Percentiles rank a stretch among this genome's conserved stretches.
Evolutionary conservation across 2,113 vertebrate genomes (phyloP).

Genomic region (Brevimyrus niger): DNA sequence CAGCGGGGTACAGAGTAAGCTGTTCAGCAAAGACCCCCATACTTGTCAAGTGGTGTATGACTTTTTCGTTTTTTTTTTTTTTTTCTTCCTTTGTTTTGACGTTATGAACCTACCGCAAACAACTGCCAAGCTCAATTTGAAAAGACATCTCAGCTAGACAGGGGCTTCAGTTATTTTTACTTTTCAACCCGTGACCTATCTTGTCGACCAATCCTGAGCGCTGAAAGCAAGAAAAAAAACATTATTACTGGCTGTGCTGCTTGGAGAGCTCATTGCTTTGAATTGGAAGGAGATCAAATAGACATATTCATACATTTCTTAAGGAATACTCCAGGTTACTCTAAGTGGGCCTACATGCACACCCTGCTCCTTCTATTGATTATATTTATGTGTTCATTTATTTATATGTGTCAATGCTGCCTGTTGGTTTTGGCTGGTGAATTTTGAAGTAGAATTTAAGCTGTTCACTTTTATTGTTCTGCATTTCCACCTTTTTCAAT

Average conservation of each 20-base stretch:
- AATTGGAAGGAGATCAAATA: not conserved
- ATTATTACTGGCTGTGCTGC: not conserved
- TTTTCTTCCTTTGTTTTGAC: constrained; percentile 26
- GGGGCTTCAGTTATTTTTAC: constrained; percentile 49
- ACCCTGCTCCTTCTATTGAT: not conserved
- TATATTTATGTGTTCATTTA: not conserved
- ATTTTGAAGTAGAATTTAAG: not conserved
- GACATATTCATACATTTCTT: not conserved
- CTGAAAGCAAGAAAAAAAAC: constrained; percentile 16
- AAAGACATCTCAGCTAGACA: constrained; percentile 54
- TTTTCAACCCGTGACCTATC: constrained; percentile 4
- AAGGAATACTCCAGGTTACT: not conserved
- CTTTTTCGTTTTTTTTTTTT: not conserved
- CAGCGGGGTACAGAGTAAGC: not conserved
- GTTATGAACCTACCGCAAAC: constrained; percentile 54
- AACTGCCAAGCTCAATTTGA: constrained; percentile 57
- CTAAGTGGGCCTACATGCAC: not conserved
- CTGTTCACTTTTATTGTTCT: not conserved
- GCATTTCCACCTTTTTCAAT: not conserved
- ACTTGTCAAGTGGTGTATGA: not conserved
- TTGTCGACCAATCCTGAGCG: constrained; percentile 24
- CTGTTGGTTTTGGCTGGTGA: not conserved
- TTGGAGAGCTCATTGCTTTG: not conserved
- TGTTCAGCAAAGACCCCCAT: constrained; percentile 4
- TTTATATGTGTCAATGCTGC: not conserved